Evolutionary conservation across 1,140 invertebrate genomes (phyloP).

Genomic region (Tigriopus japonicus): DNA sequence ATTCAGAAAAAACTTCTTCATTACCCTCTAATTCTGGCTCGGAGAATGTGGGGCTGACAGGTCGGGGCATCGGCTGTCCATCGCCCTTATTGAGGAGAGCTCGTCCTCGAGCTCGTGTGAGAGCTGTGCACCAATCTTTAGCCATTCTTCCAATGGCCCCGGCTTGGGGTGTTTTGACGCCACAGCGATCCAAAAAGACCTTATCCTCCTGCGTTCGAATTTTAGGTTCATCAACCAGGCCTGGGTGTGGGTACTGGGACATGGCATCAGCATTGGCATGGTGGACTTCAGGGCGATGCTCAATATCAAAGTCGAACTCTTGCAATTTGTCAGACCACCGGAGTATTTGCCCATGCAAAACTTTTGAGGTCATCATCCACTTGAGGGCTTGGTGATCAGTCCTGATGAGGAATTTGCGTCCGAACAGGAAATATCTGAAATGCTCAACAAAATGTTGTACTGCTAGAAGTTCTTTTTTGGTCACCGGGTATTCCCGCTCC

Average conservation of each 20-base stretch:
- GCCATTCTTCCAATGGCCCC: no score
- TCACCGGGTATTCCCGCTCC: neutral
- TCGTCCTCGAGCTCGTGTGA: no score
- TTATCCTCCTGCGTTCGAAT: no score
- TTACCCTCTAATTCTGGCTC: no score
- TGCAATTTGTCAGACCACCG: neutral
- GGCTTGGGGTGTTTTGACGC: no score
- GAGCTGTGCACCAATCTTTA: no score
- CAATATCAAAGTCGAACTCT: neutral
- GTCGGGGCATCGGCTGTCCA: no score
- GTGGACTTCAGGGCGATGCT: neutral
- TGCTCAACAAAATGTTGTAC: neutral
- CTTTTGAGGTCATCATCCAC: neutral
- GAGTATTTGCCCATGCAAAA: neutral
- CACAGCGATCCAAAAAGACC: no score
- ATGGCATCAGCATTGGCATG: neutral
- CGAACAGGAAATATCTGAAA: neutral
- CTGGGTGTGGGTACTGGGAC: neutral
- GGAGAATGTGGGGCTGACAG: no score
- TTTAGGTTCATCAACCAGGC: no score
- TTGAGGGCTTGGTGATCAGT: constrained; percentile 6
- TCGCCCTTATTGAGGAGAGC: no score
- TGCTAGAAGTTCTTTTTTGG: neutral
- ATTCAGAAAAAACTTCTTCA: no score
- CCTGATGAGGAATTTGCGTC: neutral